Conservation (phyloP, 2,797 vertebrate genomes). For the Pseudochirops cupreus region DNA sequence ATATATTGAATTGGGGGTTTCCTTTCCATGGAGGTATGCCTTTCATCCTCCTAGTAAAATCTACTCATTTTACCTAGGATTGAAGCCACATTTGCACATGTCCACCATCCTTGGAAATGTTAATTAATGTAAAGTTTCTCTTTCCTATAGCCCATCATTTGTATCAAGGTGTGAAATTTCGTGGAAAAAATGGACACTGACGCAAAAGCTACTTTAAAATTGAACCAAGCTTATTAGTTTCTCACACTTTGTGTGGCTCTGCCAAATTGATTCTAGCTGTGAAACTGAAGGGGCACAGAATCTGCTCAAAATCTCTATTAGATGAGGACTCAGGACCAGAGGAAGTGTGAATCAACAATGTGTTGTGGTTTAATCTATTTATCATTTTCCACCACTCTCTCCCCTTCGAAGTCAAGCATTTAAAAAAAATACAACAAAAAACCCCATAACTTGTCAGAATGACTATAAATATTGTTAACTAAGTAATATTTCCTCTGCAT, state of each 20-base stretch:
- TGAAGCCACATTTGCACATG: constrained; percentile 43
- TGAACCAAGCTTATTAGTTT: constrained; percentile 73
- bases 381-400: constrained; percentile 38
- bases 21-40: not conserved
- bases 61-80: constrained; percentile 35
- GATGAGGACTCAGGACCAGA: not conserved
- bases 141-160: constrained; percentile 55
- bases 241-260: constrained; percentile 67
- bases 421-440: not conserved
- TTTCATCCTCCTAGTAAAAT: not conserved
- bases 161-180: constrained; percentile 78
- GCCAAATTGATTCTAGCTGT: constrained; percentile 75
- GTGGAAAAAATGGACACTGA: constrained; percentile 41
- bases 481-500: fast-evolving
- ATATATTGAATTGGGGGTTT: not conserved
- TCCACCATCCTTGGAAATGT: constrained; percentile 59
- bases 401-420: constrained; percentile 36
- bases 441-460: not conserved
- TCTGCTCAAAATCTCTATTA: constrained; percentile 57
- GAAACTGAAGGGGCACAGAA: constrained; percentile 45
- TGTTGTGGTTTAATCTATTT: constrained; percentile 48
- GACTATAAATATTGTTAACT: not conserved
- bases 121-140: constrained; percentile 74
- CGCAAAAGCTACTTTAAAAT: constrained; percentile 67
- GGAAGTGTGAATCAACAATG: constrained; percentile 60